Conservation (phyloP, 2,113 vertebrate species). For the Ivindomyrus marchei region DNA sequence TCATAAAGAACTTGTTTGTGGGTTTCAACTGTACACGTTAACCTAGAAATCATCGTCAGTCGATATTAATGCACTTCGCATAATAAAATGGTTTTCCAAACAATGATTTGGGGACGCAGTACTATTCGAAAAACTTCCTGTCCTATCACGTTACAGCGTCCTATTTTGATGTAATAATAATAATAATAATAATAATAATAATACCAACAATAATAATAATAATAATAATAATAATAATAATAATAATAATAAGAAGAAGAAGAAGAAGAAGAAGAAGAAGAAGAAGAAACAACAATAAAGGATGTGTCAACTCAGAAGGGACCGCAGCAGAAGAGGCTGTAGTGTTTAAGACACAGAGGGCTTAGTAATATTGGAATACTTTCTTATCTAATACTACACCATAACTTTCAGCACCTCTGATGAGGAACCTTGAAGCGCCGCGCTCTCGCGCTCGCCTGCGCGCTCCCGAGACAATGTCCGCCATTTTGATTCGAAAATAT, state of each 20-base stretch:
- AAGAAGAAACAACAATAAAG: neutral
- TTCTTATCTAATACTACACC: neutral
- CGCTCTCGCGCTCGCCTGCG: neutral
- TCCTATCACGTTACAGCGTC: neutral
- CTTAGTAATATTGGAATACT: neutral
- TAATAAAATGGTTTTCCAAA: neutral
- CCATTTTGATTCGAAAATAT: conserved; percentile 29
- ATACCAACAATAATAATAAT: neutral
- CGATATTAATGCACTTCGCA: neutral
- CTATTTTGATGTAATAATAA: neutral
- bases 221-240: too few relatives aligned
- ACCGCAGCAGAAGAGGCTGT: neutral
- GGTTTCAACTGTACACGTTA: neutral
- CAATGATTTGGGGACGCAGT: neutral
- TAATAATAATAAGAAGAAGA: too few relatives aligned
- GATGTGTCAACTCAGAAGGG: neutral
- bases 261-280: too few relatives aligned
- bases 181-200: too few relatives aligned
- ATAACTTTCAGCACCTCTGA: neutral
- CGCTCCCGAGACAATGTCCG: conserved; percentile 23
- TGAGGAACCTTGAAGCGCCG: neutral
- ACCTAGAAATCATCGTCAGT: neutral
- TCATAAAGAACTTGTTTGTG: neutral
- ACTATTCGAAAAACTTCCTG: neutral
- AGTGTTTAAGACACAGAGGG: neutral